Percentiles rank a stretch among this genome's conserved stretches.
These are phyloP conservation scores for Micronycteris hirsuta DNA, from an alignment of 2,113 vertebrate species.

Conservation along the genomic window DNA sequence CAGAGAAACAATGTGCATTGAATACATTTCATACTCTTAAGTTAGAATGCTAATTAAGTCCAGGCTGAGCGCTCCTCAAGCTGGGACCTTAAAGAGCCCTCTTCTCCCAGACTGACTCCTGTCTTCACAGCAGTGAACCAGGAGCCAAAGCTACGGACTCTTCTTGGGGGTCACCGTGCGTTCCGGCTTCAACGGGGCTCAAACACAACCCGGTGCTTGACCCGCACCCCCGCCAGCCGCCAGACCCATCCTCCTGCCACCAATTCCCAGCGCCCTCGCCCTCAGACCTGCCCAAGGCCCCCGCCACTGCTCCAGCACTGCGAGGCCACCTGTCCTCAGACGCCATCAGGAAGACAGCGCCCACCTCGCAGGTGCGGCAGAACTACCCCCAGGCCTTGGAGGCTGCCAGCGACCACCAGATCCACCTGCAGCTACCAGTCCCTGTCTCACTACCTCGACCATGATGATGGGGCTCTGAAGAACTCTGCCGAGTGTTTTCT, in stretches of 20 bases:
- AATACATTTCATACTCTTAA: background rate
- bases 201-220: no score
- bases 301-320: background rate
- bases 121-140: background rate
- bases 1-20: background rate
- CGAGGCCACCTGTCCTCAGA: background rate
- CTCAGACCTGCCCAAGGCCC: background rate
- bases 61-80: background rate
- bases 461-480: background rate
- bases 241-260: no score
- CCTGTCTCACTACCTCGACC: background rate
- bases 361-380: background rate
- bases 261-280: no score
- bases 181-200: no score
- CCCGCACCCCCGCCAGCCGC: no score
- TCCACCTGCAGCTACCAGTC: background rate
- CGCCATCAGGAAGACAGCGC: rapidly evolving
- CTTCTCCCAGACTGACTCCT: background rate
- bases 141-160: background rate
- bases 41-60: background rate
- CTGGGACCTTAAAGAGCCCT: background rate
- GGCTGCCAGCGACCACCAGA: background rate
- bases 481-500: background rate
- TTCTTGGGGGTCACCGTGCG: no score
- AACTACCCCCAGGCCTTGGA: background rate